phyloP scores from a whole-genome alignment of 2,113 vertebrate species.

The Corynorhinus townsendii region DNA sequence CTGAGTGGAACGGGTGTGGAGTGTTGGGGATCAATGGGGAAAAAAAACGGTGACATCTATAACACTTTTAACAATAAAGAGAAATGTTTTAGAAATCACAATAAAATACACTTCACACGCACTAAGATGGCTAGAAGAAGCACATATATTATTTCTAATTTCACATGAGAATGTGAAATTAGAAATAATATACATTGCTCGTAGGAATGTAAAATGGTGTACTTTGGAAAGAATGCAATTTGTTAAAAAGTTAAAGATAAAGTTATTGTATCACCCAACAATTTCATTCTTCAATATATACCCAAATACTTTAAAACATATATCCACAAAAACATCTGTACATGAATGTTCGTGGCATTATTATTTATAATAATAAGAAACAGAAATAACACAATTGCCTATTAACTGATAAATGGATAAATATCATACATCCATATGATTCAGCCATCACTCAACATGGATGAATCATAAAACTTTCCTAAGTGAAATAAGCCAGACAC shows the following conservation, averaged over 20 bases:
- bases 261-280: neutral
- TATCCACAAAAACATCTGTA: neutral
- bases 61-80: too few relatives aligned
- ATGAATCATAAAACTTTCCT: neutral
- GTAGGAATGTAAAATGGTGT: neutral
- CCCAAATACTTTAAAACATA: neutral
- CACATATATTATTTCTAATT: too few relatives aligned
- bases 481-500: neutral
- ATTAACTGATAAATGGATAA: neutral
- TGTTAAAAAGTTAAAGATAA: neutral
- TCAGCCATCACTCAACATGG: constrained; percentile 13
- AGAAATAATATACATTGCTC: neutral
- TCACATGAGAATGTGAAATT: neutral
- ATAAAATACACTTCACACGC: neutral
- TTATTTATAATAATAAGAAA: neutral
- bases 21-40: too few relatives aligned
- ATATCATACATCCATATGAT: neutral
- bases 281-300: neutral
- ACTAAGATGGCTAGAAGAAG: neutral
- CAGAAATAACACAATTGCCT: neutral
- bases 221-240: neutral
- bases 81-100: neutral
- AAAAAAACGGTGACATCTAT: too few relatives aligned
- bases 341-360: neutral
- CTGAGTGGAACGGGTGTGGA: too few relatives aligned